Base-by-base conservation (phyloP, 2,113 vertebrate species). In the Prietella phreatophila region DNA sequence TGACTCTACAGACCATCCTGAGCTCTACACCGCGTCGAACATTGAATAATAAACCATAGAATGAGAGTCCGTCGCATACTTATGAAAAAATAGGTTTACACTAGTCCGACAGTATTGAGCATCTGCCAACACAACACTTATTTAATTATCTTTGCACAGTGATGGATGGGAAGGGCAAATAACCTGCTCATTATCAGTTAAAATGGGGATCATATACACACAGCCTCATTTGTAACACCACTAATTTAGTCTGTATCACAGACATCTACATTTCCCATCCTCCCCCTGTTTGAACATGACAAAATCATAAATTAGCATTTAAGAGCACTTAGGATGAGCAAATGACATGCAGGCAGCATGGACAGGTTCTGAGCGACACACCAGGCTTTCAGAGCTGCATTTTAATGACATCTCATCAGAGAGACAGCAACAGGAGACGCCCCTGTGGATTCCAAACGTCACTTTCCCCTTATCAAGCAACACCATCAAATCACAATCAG, bases 261-360 rank as follows among this genome's bases (percentile, higher is more conserved):
- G 50, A 61, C 30, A 19, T 53, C 36, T 14, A n/a, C 47, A 27
- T 86, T 36, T 47, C 30, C 15, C 55, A 63, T 25, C 15, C 50
- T 42, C 55, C 13, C 15, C 22, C 50, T 42, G 73, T 79, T 58
- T 27, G 15, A 88, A 20, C 73, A 85, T 22, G 22, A 50, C 76
- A 27, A 65, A 84, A 86, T 78, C 13, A 56, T 69, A 89, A 69
- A 89, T 94, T 91, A 91, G 89, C 87, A 91, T 92, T 89, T 91
- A 91, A 91, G 89, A 81, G 89, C 88, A 90, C 83, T 88, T 88
- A 89, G 84, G 89, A 90, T 89, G 88, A 47, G 85, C 90, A 86
- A 90, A 89, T 88, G 79, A 60, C 33, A 39, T 75, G 84, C 30
- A 75, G 50, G 91, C n/a, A 90, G 90, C 89, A 90, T 90, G 89